Base-by-base conservation (phyloP, 2,113 vertebrate genomes). In the Tinamus guttatus region DNA sequence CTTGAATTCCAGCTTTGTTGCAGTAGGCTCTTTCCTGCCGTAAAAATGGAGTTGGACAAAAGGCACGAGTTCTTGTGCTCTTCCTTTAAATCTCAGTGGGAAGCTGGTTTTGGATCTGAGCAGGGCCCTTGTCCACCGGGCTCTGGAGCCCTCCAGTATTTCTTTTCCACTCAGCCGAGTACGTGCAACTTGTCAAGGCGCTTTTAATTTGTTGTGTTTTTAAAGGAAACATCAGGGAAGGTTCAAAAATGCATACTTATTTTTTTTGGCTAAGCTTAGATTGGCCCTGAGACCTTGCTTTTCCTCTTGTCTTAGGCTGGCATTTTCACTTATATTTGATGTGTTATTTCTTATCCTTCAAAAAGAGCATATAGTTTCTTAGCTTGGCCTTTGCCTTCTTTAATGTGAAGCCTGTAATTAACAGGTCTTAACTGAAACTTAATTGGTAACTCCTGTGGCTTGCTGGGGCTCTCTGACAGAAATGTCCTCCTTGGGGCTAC, bases 161-260 rank as follows among this genome's bases (percentile, higher is more conserved):
- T 87, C 22, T 32, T 13, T 25, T 74, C 60, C 21, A 30, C 28
- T 80, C 82, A 77, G 56, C n/a, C 43, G 45, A 85, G 41, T 47
- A 91, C 1, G 1, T 87, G 83, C 94, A 85, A 81, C 87, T 91
- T 78, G 22, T 90, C 87, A 47, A 34, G 83, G 56, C 56, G 56
- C 40, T 93, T 94, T 30, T 68, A 83, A 71, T 86, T 94, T 77
- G 49, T 82, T 86, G 3, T 45, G 19, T 81, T 96, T 90, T 15
- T 87, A 77, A 70, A 89, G 64, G 49, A 89, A 94, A 22, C 63
- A 62, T 85, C 40, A 52, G 34, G 32, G 4, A 85, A 68, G 38
- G 64, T 93, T 95, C 71, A 83, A 78, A 95, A 94, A 87, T 77
- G 25, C 12, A 8, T 86, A 81, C 88, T 83, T 87, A 40, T 95